Base-by-base conservation (phyloP, 2,888 invertebrate species). In the Dasysyrphus tricinctus region DNA sequence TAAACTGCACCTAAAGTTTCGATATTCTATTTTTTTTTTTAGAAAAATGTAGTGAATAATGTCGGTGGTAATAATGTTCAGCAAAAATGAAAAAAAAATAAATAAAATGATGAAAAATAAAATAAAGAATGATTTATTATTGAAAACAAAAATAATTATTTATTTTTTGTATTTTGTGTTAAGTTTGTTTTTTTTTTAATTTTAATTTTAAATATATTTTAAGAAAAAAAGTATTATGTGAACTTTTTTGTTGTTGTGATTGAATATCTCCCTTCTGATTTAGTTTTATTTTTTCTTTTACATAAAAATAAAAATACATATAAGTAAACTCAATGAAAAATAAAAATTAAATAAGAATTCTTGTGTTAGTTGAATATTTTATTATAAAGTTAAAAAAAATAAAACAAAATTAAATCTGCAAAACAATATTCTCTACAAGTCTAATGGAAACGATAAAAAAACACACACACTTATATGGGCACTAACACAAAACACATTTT, bases 401-500 rank as follows among this genome's bases (percentile, higher is more conserved):
- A 37, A 34, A 67, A 47, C 3, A 76, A 75, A 80, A 19, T n/a
- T 11, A 32, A n/a, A 29, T 54, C 57, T 11, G 69, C 61, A 51
- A 16, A 34, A 65, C 14, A 80, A 14, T 51, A 57, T 9, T 69
- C 16, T 69, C 63, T 63, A 63, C 63, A 44, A 16, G 11, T 32
- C 5, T 12, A 16, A 37, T 57, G 2, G 1, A 42, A 42, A 4
- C 39, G 14, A 67, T 49, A 47, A 34, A 19, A 56, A 74, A 88
- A 63, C 75, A 75, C 42, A 88, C 70, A 88, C 91, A 92, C 91
- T 92, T 91, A 91, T 90, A 92, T 88, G 79, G 91, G 91, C 92
- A 92, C 92, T 91, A 91, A 92, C 92, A 92, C 92, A 91, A 91
- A 91, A 92, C 92, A 92, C 92, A 91, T 91, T 91, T 90, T 39